Percentiles rank a stretch among this genome's conserved stretches.
Conservation (phyloP, 2,113 vertebrate species). For the Amblyornis subalaris region DNA sequence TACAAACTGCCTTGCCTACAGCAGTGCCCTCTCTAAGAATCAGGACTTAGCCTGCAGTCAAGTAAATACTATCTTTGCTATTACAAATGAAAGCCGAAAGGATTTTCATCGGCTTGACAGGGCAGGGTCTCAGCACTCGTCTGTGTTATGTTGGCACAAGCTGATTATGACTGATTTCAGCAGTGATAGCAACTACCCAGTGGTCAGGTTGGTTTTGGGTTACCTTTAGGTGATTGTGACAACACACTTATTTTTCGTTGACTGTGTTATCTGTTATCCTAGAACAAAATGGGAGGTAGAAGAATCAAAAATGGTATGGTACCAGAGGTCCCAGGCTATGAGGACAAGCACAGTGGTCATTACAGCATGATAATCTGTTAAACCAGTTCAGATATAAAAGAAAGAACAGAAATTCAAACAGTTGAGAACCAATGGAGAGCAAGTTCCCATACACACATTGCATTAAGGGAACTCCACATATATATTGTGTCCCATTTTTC, state of each 20-base stretch:
- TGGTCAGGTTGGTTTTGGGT: neutral
- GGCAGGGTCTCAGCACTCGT: neutral
- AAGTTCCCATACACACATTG: neutral
- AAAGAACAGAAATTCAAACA: neutral
- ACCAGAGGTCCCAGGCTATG: neutral
- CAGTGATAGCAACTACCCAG: rapidly evolving
- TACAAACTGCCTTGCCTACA: neutral
- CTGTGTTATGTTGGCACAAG: neutral
- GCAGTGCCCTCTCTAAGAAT: neutral
- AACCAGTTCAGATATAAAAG: neutral
- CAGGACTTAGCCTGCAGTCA: neutral
- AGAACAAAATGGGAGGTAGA: neutral
- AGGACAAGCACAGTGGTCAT: neutral
- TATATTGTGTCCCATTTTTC: neutral
- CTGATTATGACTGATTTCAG: neutral
- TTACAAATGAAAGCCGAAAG: neutral
- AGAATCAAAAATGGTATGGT: neutral
- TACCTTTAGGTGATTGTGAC: neutral
- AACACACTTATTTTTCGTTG: neutral
- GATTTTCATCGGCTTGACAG: neutral
- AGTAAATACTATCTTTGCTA: neutral
- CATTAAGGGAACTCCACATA: neutral
- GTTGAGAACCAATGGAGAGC: neutral
- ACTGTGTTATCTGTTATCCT: neutral
- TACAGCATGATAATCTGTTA: neutral